Evolutionary conservation across 2,797 vertebrate species (phyloP).

Genomic region (Oryzias sinensis): DNA sequence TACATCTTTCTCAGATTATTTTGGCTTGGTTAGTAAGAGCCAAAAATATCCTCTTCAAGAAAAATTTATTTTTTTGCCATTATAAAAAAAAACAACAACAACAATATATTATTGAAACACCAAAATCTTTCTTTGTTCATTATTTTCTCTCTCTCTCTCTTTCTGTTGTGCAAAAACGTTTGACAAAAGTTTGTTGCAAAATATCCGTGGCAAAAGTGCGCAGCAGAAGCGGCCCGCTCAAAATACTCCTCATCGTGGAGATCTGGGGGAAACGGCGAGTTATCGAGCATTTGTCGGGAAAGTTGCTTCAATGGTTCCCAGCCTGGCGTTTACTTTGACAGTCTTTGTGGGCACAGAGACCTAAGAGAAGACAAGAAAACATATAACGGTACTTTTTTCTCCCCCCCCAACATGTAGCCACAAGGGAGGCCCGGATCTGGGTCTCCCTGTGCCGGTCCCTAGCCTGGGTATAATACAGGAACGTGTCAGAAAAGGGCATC

Average conservation of each 20-base stretch:
- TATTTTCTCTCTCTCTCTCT: not conserved
- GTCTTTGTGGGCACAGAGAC: conserved; percentile 73
- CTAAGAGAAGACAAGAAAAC: conserved; percentile 59
- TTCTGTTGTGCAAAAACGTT: conserved; percentile 5
- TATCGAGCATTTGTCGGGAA: conserved; percentile 39
- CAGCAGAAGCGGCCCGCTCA: conserved; percentile 1
- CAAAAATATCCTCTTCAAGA: no score
- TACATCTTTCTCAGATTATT: conserved; percentile 11
- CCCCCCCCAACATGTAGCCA: conserved; percentile 1
- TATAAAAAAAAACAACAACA: no score
- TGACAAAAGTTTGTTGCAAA: conserved; percentile 17
- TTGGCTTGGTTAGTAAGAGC: no score
- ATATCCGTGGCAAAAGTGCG: conserved; percentile 15
- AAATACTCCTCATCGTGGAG: conserved; percentile 14
- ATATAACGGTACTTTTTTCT: conserved; percentile 28
- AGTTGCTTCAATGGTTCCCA: conserved; percentile 70
- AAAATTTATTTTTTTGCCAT: no score
- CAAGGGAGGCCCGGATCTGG: no score
- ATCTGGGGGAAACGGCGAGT: conserved; percentile 22
- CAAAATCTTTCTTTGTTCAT: not conserved
- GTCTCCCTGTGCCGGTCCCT: no score
- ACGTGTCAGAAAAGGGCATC: no score
- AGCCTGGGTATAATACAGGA: no score
- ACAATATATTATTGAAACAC: no score
- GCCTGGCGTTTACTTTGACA: conserved; percentile 76